Conservation (phyloP, 64 coral and sea anemone genomes). For the Catalaphyllia jardinei region DNA sequence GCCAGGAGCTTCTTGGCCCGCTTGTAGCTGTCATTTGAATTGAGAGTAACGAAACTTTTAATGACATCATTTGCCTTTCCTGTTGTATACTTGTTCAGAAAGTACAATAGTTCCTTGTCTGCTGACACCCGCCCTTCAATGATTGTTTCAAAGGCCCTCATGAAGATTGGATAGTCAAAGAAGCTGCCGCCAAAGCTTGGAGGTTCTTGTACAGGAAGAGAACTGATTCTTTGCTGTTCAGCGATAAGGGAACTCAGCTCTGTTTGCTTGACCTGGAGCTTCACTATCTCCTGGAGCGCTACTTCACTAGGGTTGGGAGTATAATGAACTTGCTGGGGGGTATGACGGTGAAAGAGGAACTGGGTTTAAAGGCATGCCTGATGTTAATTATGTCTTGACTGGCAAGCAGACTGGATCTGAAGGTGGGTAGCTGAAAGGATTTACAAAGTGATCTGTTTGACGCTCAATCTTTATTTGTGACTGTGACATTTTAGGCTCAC, state of each 20-base stretch:
- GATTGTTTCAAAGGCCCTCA: slow-evolving; percentile 31
- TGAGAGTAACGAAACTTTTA: neutral
- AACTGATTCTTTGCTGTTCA: slow-evolving; percentile 32
- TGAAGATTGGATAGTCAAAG: slow-evolving; percentile 34
- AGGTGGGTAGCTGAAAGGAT: neutral
- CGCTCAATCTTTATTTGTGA: too few species aligned
- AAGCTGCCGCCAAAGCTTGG: slow-evolving; percentile 16
- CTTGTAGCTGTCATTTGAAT: neutral
- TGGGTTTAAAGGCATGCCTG: neutral
- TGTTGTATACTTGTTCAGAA: neutral
- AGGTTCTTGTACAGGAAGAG: too few species aligned
- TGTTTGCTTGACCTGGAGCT: slow-evolving; percentile 33
- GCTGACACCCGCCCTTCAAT: neutral
- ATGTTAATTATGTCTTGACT: too few species aligned
- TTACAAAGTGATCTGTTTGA: too few species aligned
- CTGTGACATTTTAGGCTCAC: too few species aligned
- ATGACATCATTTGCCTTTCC: neutral
- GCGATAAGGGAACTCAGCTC: slow-evolving; percentile 18
- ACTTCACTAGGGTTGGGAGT: neutral
- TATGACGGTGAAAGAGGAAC: neutral
- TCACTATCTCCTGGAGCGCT: neutral
- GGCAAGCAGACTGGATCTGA: too few species aligned
- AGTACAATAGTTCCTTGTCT: neutral
- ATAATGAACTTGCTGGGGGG: neutral
- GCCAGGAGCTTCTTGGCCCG: too few species aligned